A percentile compares a stretch with the other conserved stretches of the same genome.
Conservation (phyloP, 2,113 vertebrate genomes). For the Archilochus colubris region DNA sequence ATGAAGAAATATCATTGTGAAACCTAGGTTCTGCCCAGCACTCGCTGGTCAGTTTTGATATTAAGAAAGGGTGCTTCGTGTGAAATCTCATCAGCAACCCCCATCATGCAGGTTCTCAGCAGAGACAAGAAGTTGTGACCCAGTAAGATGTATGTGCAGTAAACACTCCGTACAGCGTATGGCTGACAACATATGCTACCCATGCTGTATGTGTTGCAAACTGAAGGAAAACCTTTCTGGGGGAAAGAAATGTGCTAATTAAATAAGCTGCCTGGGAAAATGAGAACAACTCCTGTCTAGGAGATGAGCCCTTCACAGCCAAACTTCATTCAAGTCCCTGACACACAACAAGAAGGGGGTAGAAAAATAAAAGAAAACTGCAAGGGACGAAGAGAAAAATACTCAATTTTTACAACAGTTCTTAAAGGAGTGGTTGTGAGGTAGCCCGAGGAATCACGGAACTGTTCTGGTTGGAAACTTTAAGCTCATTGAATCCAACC, state of each 20-base stretch:
- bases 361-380: background rate
- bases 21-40: background rate
- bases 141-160: background rate
- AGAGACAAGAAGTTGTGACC: background rate
- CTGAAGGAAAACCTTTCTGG: background rate
- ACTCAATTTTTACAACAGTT: background rate
- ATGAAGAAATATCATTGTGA: background rate
- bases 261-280: background rate
- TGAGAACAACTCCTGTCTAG: background rate
- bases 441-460: background rate
- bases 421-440: background rate
- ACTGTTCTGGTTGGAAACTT: no score
- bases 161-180: background rate
- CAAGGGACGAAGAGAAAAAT: background rate
- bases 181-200: background rate
- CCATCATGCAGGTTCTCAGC: accelerated
- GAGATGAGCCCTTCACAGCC: background rate
- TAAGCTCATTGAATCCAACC: no score
- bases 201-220: accelerated
- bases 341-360: background rate
- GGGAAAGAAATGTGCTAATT: background rate
- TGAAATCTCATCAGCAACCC: background rate
- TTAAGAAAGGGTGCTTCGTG: background rate
- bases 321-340: accelerated
- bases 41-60: accelerated